These are phyloP conservation scores for Myotis pilosus DNA, from an alignment of 2,797 vertebrate species.

Conservation along the genomic window DNA sequence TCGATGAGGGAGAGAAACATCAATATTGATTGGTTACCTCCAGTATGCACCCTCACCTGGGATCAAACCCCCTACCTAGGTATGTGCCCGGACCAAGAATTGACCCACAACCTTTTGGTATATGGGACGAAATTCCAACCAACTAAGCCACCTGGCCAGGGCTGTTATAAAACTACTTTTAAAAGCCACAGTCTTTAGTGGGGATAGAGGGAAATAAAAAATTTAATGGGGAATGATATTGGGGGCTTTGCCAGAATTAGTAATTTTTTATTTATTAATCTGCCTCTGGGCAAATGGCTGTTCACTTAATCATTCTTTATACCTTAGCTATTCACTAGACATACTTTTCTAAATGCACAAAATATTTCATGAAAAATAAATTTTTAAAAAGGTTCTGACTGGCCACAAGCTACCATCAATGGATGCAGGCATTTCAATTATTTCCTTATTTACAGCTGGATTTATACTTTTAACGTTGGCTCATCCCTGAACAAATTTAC, in stretches of 20 bases:
- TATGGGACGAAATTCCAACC: background rate
- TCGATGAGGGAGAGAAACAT: background rate
- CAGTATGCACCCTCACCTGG: background rate
- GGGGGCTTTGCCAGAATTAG: background rate
- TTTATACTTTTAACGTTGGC: constrained; percentile 70
- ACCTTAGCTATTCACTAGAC: background rate
- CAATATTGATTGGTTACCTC: background rate
- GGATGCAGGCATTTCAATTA: constrained; percentile 45
- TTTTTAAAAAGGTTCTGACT: constrained; percentile 50
- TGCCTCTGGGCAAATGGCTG: background rate
- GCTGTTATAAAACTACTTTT: background rate
- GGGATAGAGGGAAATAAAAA: background rate
- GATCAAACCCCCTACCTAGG: background rate
- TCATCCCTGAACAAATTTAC: constrained; percentile 75
- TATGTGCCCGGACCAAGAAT: background rate
- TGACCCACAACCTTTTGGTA: background rate
- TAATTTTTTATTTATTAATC: constrained; percentile 12
- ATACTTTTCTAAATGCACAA: constrained; percentile 36
- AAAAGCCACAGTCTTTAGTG: background rate
- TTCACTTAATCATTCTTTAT: constrained; percentile 19
- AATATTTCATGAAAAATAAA: constrained; percentile 47
- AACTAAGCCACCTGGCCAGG: background rate
- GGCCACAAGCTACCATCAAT: constrained; percentile 20
- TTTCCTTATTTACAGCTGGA: constrained; percentile 70
- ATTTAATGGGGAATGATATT: background rate